Evolutionary conservation across 1,140 invertebrate genomes (phyloP).

Genomic region (Wasmannia auropunctata): DNA sequence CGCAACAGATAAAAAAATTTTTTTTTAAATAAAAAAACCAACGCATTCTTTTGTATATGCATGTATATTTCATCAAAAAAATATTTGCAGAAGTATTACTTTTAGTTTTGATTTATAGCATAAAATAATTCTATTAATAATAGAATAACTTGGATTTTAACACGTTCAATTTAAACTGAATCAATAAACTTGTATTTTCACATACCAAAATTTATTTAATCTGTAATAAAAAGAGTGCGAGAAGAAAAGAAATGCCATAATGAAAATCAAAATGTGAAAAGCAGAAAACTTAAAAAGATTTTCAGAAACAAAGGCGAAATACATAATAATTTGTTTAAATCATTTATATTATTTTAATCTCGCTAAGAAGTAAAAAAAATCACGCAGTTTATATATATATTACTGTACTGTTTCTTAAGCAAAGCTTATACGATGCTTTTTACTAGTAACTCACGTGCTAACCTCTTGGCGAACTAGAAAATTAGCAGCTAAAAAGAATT

Average conservation of each 20-base stretch:
- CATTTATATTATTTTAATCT: neutral
- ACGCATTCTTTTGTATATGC: neutral
- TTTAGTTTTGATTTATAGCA: neutral
- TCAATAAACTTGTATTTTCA: neutral
- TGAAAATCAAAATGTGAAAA: neutral
- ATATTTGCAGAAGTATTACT: neutral
- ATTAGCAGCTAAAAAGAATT: too few relatives aligned
- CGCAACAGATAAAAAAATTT: neutral
- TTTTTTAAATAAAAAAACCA: neutral
- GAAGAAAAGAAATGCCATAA: neutral
- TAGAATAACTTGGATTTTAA: neutral
- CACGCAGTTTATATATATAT: neutral
- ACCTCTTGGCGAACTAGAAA: too few relatives aligned
- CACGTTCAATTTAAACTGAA: neutral
- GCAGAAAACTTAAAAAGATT: neutral
- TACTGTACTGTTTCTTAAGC: neutral
- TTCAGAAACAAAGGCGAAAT: neutral
- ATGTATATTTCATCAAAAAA: conserved; percentile 3
- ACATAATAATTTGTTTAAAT: conserved; percentile 6
- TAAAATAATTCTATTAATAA: neutral
- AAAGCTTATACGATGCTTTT: too few relatives aligned
- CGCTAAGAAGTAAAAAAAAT: neutral
- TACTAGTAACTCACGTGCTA: too few relatives aligned
- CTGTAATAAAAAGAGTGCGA: neutral
- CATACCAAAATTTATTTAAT: neutral